Evolutionary conservation across 2,888 invertebrate genomes (phyloP), one percentile per base, ranked within the genome.

Genomic region (Myathropa florea): DNA sequence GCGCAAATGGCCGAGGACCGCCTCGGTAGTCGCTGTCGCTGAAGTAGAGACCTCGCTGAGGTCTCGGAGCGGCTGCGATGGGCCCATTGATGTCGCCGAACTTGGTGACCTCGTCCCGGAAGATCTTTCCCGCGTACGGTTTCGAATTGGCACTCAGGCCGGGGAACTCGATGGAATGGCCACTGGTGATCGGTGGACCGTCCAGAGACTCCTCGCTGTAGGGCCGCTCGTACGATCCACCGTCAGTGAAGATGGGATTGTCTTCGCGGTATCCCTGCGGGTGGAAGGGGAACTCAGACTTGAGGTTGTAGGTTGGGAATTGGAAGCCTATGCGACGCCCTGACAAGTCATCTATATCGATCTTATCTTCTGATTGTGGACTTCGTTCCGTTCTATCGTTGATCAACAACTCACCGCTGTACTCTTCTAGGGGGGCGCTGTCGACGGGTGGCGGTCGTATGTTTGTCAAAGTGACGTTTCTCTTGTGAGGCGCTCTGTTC

Each of bases 31-130:
- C 2, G 72, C 91, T 91, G 24, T 92, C 92, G 21, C 91, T 91
- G 39, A 91, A 92, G 88, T 89, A 92, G 53, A 91, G 89, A 14
- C 91, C 91, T 12, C 92, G 90, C 64, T 91, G 92, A 2, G 91
- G 90, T 10, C 92, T 89, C 0, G 91, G 92, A 53, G 92, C 55
- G 2, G 92, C 92, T 2, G 93, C 92, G 14, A 93, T 92, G 0
- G 93, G 93, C 10, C 93, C 93, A 83, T 93, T 93, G 10, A 92
- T 89, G 53, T 93, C 93, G 1, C 93, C 93, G 67, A 93, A 93
- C 86, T 93, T 93, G 30, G 93, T 93, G 2, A 93, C 93, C 61
- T 93, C 93, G 53, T 93, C 93, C 59, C 92, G 92, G 83, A 90
- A 93, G 3, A 90, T 88, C 81, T 92, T 92, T 1, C 90, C 91